These are phyloP conservation scores for Podocnemis expansa DNA, from an alignment of 2,113 vertebrate genomes.

Conservation along the genomic window DNA sequence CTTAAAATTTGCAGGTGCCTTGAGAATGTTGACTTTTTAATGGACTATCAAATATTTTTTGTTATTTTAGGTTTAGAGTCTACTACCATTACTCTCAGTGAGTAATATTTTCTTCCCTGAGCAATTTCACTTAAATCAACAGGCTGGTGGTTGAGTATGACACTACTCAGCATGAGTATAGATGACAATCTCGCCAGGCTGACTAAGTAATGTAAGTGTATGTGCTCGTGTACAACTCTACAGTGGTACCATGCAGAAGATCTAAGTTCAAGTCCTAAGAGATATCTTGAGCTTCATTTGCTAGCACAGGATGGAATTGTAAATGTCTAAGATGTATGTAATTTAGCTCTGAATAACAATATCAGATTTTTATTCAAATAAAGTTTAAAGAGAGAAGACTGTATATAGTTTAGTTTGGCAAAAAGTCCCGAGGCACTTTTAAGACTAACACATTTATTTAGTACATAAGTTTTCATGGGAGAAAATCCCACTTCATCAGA, in stretches of 20 bases:
- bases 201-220: not conserved
- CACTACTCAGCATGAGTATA: not conserved
- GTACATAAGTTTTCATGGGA: no score
- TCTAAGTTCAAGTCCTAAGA: not conserved
- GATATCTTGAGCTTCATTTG: not conserved
- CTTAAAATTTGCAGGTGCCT: conserved; percentile 41
- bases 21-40: conserved; percentile 44
- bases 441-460: no score
- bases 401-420: no score
- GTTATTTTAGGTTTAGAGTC: not conserved
- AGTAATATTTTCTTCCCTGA: no score
- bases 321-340: not conserved
- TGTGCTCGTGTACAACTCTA: not conserved
- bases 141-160: no score
- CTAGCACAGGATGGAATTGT: not conserved
- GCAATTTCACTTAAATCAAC: no score
- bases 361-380: not conserved
- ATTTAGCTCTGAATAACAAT: conserved; percentile 31
- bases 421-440: no score
- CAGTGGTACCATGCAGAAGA: not conserved
- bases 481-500: no score
- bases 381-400: not conserved
- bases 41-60: not conserved
- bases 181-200: not conserved
- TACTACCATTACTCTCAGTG: no score